A percentile compares a stretch with the other conserved stretches of the same genome.
Evolutionary conservation across 2,113 vertebrate species (phyloP).

Genomic region (Cololabis saira): DNA sequence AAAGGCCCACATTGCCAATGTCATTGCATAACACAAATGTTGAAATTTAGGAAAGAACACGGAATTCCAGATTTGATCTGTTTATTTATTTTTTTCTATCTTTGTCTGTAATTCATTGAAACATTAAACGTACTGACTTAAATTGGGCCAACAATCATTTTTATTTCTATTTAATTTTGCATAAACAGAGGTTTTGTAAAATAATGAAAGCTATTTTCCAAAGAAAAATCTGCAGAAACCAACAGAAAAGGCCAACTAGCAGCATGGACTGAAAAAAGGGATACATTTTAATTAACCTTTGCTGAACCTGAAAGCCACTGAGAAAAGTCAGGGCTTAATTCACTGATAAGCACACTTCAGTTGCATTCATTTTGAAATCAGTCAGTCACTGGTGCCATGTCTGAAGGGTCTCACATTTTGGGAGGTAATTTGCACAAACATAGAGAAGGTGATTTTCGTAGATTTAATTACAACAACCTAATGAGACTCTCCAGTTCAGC

Average conservation of each 20-base stretch:
- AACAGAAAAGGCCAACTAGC: not conserved
- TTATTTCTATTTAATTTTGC: too few relatives aligned
- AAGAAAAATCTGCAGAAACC: not conserved
- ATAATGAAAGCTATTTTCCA: not conserved
- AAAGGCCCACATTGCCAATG: slow-evolving; percentile 12
- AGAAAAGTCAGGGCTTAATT: slow-evolving; percentile 16
- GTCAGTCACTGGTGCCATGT: not conserved
- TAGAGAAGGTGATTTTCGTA: slow-evolving; percentile 44
- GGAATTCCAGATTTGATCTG: not conserved
- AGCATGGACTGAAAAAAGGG: slow-evolving; percentile 2
- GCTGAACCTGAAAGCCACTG: slow-evolving; percentile 22
- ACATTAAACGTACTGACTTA: not conserved
- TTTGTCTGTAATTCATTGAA: not conserved
- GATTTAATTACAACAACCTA: slow-evolving; percentile 59
- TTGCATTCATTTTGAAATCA: slow-evolving; percentile 13
- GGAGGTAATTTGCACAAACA: slow-evolving; percentile 43
- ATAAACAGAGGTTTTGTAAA: not conserved
- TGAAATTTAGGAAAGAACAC: slow-evolving; percentile 37
- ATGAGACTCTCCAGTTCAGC: slow-evolving; percentile 38
- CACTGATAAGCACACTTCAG: slow-evolving; percentile 15
- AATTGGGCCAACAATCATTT: too few relatives aligned
- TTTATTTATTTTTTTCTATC: not conserved
- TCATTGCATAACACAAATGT: slow-evolving; percentile 35
- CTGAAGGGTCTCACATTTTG: slow-evolving; percentile 24
- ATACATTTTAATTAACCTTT: slow-evolving; percentile 21